These are phyloP conservation scores for Sesia bembeciformis DNA, from an alignment of 2,888 invertebrate species.

Conservation along the genomic window DNA sequence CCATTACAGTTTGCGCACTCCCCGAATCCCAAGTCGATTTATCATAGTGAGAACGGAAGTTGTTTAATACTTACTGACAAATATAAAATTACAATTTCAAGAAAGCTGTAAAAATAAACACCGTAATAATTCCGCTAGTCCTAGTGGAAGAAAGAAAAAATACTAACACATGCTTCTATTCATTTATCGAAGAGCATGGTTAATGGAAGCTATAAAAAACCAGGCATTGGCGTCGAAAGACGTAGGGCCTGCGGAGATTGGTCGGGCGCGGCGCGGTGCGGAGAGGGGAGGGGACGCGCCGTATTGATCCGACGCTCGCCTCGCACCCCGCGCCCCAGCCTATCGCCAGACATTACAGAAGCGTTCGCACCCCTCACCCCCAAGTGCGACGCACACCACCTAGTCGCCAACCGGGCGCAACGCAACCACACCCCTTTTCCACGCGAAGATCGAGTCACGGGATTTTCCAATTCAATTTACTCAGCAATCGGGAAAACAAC, in stretches of 20 bases:
- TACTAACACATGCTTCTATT: slow-evolving; percentile 60
- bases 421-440: slow-evolving; percentile 70
- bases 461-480: slow-evolving; percentile 70
- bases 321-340: slow-evolving; percentile 20
- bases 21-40: too few relatives aligned
- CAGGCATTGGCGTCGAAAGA: slow-evolving; percentile 70
- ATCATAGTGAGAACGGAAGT: too few relatives aligned
- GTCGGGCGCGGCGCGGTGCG: slow-evolving; percentile 37
- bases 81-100: too few relatives aligned
- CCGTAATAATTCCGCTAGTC: slow-evolving; percentile 20
- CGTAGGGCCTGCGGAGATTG: slow-evolving; percentile 68
- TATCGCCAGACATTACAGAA: slow-evolving; percentile 52
- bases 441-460: slow-evolving; percentile 60
- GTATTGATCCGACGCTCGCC: slow-evolving; percentile 53
- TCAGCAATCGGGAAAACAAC: slow-evolving; percentile 34
- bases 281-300: slow-evolving; percentile 46
- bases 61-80: too few relatives aligned
- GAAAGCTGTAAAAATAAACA: slow-evolving; percentile 13
- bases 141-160: slow-evolving; percentile 22
- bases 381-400: slow-evolving; percentile 20
- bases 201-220: slow-evolving; percentile 68
- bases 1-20: too few relatives aligned
- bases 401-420: slow-evolving; percentile 37
- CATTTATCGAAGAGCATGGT: slow-evolving; percentile 64
- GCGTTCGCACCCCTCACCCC: slow-evolving; percentile 38